Conservation (phyloP, 2,888 invertebrate species). For the Thymelicus lineola region DNA sequence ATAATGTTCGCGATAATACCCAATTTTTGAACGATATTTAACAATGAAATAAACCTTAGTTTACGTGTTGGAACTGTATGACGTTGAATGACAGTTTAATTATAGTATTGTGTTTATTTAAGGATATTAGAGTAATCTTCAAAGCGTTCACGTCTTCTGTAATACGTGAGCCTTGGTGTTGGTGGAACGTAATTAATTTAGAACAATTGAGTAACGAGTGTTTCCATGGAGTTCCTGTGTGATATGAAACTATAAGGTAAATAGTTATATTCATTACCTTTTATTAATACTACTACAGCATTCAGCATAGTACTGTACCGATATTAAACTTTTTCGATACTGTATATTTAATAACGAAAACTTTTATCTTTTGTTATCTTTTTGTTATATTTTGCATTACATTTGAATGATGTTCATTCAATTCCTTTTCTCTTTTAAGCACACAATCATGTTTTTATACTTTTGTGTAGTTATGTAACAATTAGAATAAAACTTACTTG, state of each 20-base stretch:
- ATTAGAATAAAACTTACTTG: too few relatives aligned
- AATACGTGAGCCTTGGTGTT: conserved; percentile 59
- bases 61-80: conserved; percentile 31
- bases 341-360: too few relatives aligned
- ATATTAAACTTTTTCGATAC: too few relatives aligned
- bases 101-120: conserved; percentile 39
- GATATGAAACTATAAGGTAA: conserved; percentile 57
- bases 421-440: too few relatives aligned
- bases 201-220: conserved; percentile 61
- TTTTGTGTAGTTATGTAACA: too few relatives aligned
- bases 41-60: conserved; percentile 32
- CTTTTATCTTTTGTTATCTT: too few relatives aligned
- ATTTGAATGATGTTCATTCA: too few relatives aligned
- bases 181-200: conserved; percentile 63
- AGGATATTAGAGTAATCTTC: conserved; percentile 22
- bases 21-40: conserved; percentile 28
- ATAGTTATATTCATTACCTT: conserved; percentile 29
- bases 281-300: too few relatives aligned
- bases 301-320: too few relatives aligned
- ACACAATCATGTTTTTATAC: too few relatives aligned
- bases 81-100: conserved; percentile 30
- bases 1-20: conserved; percentile 52
- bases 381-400: too few relatives aligned
- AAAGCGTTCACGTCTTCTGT: conserved; percentile 11
- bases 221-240: conserved; percentile 63